Evolutionary conservation across 2,113 vertebrate species (phyloP).

Genomic region (Gyps fulvus): DNA sequence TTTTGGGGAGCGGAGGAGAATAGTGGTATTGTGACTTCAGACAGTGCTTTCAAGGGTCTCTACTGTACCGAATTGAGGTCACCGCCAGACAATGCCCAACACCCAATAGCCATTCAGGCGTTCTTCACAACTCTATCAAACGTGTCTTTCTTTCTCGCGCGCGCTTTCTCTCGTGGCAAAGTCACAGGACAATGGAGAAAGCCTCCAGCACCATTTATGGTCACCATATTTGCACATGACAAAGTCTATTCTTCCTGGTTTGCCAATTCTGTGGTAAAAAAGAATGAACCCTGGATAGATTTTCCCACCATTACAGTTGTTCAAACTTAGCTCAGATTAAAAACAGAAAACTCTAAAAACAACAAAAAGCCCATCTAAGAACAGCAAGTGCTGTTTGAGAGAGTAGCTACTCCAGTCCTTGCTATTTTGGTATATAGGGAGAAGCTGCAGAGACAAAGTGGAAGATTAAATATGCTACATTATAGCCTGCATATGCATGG

Average conservation of each 20-base stretch:
- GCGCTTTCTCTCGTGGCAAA: constrained; percentile 89
- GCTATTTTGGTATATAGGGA: constrained; percentile 51
- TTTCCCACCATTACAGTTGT: constrained; percentile 80
- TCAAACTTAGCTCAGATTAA: constrained; percentile 67
- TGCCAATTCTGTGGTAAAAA: constrained; percentile 63
- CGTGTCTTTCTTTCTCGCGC: constrained; percentile 86
- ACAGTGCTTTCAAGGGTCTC: constrained; percentile 94
- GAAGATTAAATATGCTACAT: constrained; percentile 64
- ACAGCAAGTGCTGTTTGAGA: constrained; percentile 45
- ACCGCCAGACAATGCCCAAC: constrained; percentile 92
- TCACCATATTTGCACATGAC: constrained; percentile 84
- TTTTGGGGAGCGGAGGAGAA: constrained; percentile 93
- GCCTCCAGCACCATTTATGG: constrained; percentile 81
- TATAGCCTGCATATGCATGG: constrained; percentile 45
- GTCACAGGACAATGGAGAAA: constrained; percentile 87
- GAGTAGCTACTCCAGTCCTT: constrained; percentile 45
- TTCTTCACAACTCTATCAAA: constrained; percentile 98
- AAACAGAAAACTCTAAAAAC: constrained; percentile 48
- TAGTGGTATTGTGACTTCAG: constrained; percentile 93
- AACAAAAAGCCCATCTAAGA: constrained; percentile 40
- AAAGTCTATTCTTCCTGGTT: constrained; percentile 80
- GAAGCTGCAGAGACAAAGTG: constrained; percentile 47
- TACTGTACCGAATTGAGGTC: constrained; percentile 99
- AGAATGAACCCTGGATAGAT: constrained; percentile 70
- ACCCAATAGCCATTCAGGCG: constrained; percentile 94